Evolutionary conservation across 2,113 vertebrate genomes (phyloP).

Genomic region (Caretta caretta): DNA sequence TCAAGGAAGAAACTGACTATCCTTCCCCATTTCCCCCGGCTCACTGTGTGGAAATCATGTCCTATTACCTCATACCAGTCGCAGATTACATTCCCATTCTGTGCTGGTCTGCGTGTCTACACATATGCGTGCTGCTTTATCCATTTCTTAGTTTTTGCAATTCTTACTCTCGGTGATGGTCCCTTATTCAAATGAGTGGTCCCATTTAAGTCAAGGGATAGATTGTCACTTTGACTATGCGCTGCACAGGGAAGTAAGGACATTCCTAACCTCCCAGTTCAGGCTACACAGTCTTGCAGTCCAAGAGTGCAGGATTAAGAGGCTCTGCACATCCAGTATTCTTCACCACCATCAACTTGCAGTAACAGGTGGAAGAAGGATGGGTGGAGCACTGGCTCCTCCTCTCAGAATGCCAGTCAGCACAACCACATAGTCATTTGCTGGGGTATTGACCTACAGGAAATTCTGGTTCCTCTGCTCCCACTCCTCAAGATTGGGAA

Average conservation of each 20-base stretch:
- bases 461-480: neutral
- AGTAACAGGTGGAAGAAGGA: neutral
- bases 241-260: neutral
- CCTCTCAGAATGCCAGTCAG: neutral
- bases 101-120: neutral
- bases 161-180: neutral
- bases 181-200: neutral
- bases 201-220: neutral
- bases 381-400: neutral
- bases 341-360: neutral
- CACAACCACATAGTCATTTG: neutral
- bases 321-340: neutral
- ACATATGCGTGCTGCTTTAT: neutral
- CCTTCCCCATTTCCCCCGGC: too few relatives aligned
- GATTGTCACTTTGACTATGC: neutral
- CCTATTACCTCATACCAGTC: too few relatives aligned
- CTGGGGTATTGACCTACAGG: neutral
- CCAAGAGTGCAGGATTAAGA: neutral
- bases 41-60: too few relatives aligned
- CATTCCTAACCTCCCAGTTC: neutral
- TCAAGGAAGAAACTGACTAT: too few relatives aligned
- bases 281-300: neutral
- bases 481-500: neutral
- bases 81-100: too few relatives aligned
- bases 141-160: neutral